Evolutionary conservation across 2,888 invertebrate genomes (phyloP).

Genomic region (Pocota personata): DNA sequence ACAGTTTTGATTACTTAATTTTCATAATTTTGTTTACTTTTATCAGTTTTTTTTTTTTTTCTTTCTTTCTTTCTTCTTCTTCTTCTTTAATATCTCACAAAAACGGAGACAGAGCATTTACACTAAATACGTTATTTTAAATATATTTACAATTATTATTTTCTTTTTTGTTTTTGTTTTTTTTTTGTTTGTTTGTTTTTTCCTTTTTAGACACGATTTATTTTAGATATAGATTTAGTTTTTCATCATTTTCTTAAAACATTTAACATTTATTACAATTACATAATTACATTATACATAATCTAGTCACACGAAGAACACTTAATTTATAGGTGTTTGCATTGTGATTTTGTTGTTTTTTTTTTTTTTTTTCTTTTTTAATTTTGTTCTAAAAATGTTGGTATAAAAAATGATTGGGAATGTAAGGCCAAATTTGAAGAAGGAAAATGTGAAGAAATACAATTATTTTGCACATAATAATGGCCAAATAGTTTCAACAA

Average conservation of each 20-base stretch:
- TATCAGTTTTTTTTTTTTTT: too few species aligned
- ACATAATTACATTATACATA: constrained; percentile 6
- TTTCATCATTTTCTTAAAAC: constrained; percentile 3
- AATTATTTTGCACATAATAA: too few species aligned
- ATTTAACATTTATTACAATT: constrained; percentile 13
- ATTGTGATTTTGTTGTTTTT: not conserved
- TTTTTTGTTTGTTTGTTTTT: constrained; percentile 7
- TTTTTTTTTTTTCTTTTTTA: not conserved
- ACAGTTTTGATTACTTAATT: not conserved
- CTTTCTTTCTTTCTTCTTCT: not conserved
- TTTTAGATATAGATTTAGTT: not conserved
- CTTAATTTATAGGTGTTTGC: not conserved
- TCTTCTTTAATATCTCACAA: constrained; percentile 52
- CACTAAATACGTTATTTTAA: constrained; percentile 31
- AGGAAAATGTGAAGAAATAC: not conserved
- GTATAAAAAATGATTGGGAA: not conserved
- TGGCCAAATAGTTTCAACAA: too few species aligned
- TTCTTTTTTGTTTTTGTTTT: constrained; percentile 2
- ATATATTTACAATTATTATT: constrained; percentile 51
- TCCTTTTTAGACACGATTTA: constrained; percentile 1
- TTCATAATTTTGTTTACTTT: constrained; percentile 2
- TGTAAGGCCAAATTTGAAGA: not conserved
- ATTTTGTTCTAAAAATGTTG: not conserved
- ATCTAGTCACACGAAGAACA: constrained; percentile 45
- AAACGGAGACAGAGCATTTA: constrained; percentile 66